These are phyloP conservation scores for Camponotus pennsylvanicus DNA, from an alignment of 1,140 invertebrate species.

Conservation along the genomic window DNA sequence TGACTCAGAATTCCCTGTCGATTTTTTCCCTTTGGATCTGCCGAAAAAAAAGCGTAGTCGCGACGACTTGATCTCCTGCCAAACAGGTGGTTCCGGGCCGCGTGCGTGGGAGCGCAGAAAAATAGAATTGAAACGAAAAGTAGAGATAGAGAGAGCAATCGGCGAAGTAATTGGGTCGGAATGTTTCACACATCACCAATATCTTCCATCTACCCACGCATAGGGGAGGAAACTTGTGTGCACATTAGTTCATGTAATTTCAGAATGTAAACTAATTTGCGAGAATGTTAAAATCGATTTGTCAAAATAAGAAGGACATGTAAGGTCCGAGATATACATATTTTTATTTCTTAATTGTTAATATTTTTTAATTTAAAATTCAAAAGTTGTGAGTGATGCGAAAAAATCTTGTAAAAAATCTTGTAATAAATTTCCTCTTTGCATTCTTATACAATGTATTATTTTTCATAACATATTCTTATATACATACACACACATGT, in stretches of 20 bases:
- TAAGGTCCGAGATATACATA: neutral
- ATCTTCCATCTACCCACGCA: slow-evolving; percentile 70
- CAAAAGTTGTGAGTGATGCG: too few relatives aligned
- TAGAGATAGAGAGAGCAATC: slow-evolving; percentile 64
- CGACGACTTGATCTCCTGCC: slow-evolving; percentile 79
- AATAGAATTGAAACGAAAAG: slow-evolving; percentile 77
- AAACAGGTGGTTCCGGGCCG: slow-evolving; percentile 83
- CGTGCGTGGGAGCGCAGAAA: slow-evolving; percentile 67
- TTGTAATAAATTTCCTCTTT: too few relatives aligned
- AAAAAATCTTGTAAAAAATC: too few relatives aligned
- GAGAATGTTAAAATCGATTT: neutral
- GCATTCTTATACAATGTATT: too few relatives aligned
- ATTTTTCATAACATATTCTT: too few relatives aligned
- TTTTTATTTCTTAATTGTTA: neutral
- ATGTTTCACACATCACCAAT: slow-evolving; percentile 85
- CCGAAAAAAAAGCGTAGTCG: slow-evolving; percentile 37
- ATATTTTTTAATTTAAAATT: too few relatives aligned
- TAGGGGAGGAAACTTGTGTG: slow-evolving; percentile 62
- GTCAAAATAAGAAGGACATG: neutral
- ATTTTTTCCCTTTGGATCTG: slow-evolving; percentile 43
- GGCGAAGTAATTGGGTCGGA: slow-evolving; percentile 82
- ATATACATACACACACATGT: too few relatives aligned
- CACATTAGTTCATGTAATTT: slow-evolving; percentile 38
- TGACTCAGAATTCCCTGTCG: slow-evolving; percentile 22
- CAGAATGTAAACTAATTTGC: neutral